Conservation (phyloP, 2,888 invertebrate species). For the Drosophila conformis region DNA sequence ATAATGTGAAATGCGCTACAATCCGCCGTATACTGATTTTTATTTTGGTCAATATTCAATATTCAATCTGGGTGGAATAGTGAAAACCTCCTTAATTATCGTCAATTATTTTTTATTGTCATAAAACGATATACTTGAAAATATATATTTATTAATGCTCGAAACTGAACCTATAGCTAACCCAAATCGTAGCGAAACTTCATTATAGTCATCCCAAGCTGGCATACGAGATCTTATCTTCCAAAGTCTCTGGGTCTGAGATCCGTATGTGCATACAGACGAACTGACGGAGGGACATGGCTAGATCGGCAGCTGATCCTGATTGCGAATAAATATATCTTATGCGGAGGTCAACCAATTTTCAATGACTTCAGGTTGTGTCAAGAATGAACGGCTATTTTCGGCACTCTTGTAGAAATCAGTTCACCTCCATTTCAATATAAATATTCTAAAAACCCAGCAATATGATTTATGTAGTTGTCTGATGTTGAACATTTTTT, state of each 20-base stretch:
- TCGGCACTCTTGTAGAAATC: neutral
- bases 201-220: neutral
- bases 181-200: neutral
- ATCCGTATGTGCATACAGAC: too few species aligned
- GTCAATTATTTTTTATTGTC: neutral
- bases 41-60: neutral
- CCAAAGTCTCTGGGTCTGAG: neutral
- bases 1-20: conserved; percentile 49
- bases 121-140: neutral
- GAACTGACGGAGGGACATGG: too few species aligned
- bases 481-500: neutral
- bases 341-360: neutral
- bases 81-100: neutral
- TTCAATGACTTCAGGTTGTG: neutral
- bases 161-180: neutral
- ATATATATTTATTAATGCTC: neutral
- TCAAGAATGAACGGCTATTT: neutral
- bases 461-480: neutral
- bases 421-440: neutral
- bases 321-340: neutral
- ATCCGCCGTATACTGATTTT: neutral
- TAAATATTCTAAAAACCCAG: neutral
- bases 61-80: neutral
- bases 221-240: neutral
- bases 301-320: neutral